Evolutionary conservation across 2,888 invertebrate species (phyloP), one percentile per base, ranked within the genome.

Genomic region (Idaea aversata): DNA sequence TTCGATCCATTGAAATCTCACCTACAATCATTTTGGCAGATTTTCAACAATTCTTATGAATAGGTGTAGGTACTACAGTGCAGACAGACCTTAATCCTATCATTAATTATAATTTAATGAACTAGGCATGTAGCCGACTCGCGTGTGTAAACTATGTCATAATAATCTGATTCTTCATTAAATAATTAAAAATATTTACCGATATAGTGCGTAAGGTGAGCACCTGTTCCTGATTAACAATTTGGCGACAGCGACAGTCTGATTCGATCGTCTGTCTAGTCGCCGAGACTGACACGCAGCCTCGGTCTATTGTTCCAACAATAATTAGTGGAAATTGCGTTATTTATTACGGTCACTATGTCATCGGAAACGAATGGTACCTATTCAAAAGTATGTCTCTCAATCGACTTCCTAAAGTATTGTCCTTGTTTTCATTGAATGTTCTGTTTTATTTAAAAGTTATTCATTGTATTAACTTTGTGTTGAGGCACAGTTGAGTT

Each of bases 291-390:
- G 67, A 70, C 72, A 16, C 15, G 80, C 62, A 78, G 73, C 73
- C 73, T 72, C 73, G 77, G 71, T 71, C 62, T 65, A 84, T 86
- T 85, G 86, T 88, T 78, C 76, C 68, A 74, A 62, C 65, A 74
- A 73, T 73, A 85, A 83, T 81, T 74, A 75, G 76, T 84, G 86
- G 86, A 87, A 82, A 86, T 86, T 82, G 82, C 86, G 82, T 78
- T 77, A 65, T 72, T 69, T 64, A 66, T 65, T 58, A 63, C 36
- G 47, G 66, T 66, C 47, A 66, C 61, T 64, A 74, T 73, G 71
- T 69, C 70, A 65, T 68, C 66, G 67, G 72, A 67, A 62, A 71
- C 68, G 69, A 71, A 68, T 70, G 67, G 70, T 63, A n/a, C n/a
- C n/a, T n/a, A 68, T 58, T 57, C 59, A 62, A 61, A 69, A 67